Conservation (phyloP, 1,140 invertebrate genomes). For the Calephelis virginiensis region DNA sequence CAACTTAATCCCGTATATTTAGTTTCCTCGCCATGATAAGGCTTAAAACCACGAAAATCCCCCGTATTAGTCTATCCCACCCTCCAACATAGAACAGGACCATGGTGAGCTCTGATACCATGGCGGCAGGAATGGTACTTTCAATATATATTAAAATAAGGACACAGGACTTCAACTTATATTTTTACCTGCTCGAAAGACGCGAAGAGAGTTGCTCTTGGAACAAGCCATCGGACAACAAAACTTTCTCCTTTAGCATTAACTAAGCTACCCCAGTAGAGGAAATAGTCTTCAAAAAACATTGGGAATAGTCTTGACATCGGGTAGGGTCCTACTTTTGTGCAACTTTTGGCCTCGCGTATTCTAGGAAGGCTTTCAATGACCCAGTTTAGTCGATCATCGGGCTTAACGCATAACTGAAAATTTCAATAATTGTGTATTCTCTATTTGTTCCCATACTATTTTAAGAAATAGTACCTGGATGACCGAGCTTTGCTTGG, state of each 20-base stretch:
- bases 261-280: conserved; percentile 82
- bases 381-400: conserved; percentile 73
- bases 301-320: conserved; percentile 77
- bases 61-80: too few relatives aligned
- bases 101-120: too few relatives aligned
- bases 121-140: too few relatives aligned
- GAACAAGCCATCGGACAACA: conserved; percentile 55
- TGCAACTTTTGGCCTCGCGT: conserved; percentile 71
- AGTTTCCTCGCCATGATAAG: too few relatives aligned
- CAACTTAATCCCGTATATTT: too few relatives aligned
- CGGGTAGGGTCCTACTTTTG: conserved; percentile 68
- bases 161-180: not conserved
- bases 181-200: conserved; percentile 54
- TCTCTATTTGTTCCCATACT: too few relatives aligned
- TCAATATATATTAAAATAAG: too few relatives aligned
- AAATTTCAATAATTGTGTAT: conserved; percentile 23
- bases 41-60: too few relatives aligned
- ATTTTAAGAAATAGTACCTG: too few relatives aligned
- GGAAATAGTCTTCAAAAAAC: conserved; percentile 81
- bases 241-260: conserved; percentile 42
- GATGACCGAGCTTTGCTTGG: too few relatives aligned
- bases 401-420: conserved; percentile 76
- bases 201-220: conserved; percentile 48
- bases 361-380: conserved; percentile 73
- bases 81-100: too few relatives aligned